Evolutionary conservation across 2,797 vertebrate species (phyloP).

Genomic region (Etheostoma nigrum): DNA sequence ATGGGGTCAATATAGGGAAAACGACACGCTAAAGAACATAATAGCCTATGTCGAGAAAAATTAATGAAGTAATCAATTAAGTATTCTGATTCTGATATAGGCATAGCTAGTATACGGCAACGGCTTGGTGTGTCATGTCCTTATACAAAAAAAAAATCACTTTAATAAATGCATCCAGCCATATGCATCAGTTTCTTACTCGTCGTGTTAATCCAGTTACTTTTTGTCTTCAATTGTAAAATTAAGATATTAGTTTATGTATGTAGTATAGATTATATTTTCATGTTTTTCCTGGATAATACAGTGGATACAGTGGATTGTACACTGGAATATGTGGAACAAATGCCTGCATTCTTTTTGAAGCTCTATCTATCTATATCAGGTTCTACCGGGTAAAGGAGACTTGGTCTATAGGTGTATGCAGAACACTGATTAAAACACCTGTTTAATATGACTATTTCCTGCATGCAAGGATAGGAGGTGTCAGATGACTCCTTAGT

Average conservation of each 20-base stretch:
- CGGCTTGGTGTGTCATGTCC: too few relatives aligned
- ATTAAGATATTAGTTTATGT: background rate
- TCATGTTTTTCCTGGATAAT: background rate
- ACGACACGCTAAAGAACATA: background rate
- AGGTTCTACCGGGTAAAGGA: background rate
- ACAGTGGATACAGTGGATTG: background rate
- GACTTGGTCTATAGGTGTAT: background rate
- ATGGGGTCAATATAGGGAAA: background rate
- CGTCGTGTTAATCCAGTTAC: background rate
- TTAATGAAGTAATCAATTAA: too few relatives aligned
- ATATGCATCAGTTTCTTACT: background rate
- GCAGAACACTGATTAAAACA: slow-evolving; percentile 1
- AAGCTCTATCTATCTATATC: background rate
- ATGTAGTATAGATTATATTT: background rate
- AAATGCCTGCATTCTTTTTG: background rate
- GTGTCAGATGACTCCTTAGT: slow-evolving; percentile 5
- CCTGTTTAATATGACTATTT: background rate
- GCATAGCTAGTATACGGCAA: background rate
- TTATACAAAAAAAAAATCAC: background rate
- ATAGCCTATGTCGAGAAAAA: background rate
- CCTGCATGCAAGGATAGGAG: background rate
- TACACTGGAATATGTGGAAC: background rate
- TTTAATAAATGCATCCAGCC: background rate
- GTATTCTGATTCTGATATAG: background rate
- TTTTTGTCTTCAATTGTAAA: background rate